These are phyloP conservation scores for Acomys russatus DNA, from an alignment of 2,797 vertebrate genomes.

Conservation along the genomic window DNA sequence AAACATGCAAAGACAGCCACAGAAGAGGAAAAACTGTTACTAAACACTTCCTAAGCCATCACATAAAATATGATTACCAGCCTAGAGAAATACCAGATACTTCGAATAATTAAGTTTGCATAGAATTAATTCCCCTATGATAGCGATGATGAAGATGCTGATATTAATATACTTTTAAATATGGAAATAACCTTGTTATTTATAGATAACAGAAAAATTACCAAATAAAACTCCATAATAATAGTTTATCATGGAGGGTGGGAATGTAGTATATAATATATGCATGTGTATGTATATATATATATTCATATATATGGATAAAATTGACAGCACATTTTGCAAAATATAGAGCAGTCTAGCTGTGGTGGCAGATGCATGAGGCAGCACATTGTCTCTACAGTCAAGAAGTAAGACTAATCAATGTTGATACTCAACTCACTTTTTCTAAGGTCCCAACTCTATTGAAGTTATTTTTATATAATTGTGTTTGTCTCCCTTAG, in stretches of 20 bases:
- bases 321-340: not conserved
- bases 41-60: not conserved
- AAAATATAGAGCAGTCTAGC: not conserved
- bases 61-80: slow-evolving; percentile 22
- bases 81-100: not conserved
- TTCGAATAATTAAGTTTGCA: not conserved
- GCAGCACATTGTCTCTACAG: not conserved
- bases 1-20: not conserved
- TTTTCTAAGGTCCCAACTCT: no score
- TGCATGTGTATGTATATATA: slow-evolving; percentile 19
- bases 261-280: not conserved
- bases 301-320: slow-evolving; percentile 13
- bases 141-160: not conserved
- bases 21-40: not conserved
- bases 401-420: not conserved
- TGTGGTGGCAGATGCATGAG: not conserved
- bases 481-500: no score
- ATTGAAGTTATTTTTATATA: no score
- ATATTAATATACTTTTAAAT: not conserved
- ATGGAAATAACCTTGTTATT: not conserved
- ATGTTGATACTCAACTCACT: not conserved
- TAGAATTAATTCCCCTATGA: not conserved
- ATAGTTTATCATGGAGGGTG: not conserved
- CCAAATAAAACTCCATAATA: not conserved
- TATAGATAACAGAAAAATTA: slow-evolving; percentile 17